Evolutionary conservation across 2,113 vertebrate species (phyloP).

Genomic region (Marmota flaviventris): DNA sequence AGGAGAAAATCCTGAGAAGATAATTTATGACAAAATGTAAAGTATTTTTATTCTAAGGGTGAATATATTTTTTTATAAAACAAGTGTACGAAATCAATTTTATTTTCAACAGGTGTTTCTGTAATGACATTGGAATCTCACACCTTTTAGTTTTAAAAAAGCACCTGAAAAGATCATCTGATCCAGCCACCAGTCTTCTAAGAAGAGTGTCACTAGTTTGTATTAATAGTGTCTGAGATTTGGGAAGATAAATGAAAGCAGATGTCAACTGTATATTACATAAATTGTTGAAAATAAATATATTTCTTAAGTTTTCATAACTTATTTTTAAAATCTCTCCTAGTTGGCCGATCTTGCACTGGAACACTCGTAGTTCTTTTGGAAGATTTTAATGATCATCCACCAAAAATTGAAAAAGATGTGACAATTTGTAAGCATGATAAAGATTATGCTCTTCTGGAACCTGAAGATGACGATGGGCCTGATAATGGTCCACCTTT

Average conservation of each 20-base stretch:
- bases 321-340: constrained; percentile 46
- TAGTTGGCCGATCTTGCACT: constrained; percentile 91
- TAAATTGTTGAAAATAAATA: background rate
- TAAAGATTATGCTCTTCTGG: constrained; percentile 82
- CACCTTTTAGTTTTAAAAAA: background rate
- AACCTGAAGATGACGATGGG: constrained; percentile 88
- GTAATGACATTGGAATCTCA: background rate
- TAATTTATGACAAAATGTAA: background rate
- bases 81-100: background rate
- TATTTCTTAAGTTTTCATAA: background rate
- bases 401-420: constrained; percentile 83
- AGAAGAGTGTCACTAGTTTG: background rate
- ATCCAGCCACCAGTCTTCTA: background rate
- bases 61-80: background rate
- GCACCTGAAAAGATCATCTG: background rate
- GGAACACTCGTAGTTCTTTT: constrained; percentile 91
- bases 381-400: constrained; percentile 91
- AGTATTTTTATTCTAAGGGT: background rate
- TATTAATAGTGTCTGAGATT: background rate
- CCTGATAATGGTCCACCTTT: constrained; percentile 89
- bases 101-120: background rate
- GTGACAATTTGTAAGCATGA: constrained; percentile 88
- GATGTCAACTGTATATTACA: background rate
- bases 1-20: background rate
- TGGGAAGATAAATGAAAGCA: background rate